Base-by-base conservation (phyloP, 2,888 invertebrate species). In the Cepaea hortensis region DNA sequence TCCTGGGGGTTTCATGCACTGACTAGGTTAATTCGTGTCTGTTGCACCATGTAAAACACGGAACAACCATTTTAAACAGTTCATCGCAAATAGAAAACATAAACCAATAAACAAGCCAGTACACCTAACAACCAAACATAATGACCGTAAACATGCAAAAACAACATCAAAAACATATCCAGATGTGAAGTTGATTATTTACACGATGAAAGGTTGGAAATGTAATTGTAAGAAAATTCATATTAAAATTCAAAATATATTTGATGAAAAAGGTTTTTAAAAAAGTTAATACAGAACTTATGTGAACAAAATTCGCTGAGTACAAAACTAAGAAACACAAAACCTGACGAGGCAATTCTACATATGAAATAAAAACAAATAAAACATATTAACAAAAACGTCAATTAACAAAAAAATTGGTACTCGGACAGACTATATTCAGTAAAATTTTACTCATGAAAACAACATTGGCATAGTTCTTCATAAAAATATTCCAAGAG, bases 101-200 rank as follows among this genome's bases (percentile, higher is more conserved):
- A 35, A 35, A 35, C 35, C 6, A 55, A 55, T 55, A 11, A 55
- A 9, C 6, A 55, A 55, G 11, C 55, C 11, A 55, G 55, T 55
- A 55, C 55, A 55, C 55, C 55, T 55, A 55, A 55, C 55, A 55
- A 55, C 55, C 55, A 55, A 55, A 55, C 55, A 55, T 55, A 9
- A 55, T 55, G 6, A 55, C 55, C 6, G 11, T 23, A 23, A 73
- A 48, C 76, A 76, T 76, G 76, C 76, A 76, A 20, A 76, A 9
- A 77, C 77, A 77, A 55, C 77, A 77, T n/a, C n/a, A 77, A 77
- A 77, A 77, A 50, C 5, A 77, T 77, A 20, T 55, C 77, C 48
- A 76, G 20, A 77, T 77, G n/a, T 3, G 20, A 20, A 11, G 23
- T 23, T 77, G 55, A 77, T 9, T 55, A 77, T 77, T n/a, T 77